Base-by-base conservation (phyloP, 2,888 invertebrate genomes). In the Ophioninae sp. region DNA sequence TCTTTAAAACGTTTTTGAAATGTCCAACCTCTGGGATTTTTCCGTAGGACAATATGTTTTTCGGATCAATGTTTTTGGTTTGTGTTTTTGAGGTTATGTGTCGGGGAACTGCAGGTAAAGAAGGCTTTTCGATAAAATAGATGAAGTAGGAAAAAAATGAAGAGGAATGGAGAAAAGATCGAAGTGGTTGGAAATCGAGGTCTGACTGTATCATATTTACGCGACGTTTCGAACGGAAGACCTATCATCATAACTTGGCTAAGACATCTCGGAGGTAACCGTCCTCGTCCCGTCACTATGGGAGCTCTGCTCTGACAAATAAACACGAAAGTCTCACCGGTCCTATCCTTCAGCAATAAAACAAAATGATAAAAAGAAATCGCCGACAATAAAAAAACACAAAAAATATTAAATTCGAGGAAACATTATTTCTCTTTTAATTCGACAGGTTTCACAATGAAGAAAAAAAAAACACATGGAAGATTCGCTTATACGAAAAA, bases 201-300 rank as follows among this genome's bases (percentile, higher is more conserved):
- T 30, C 30, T 3, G 2, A 30, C 30, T 30, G 30, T 30, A 21
- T 23, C 61, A 30, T 37, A 72, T 61, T 61, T 23, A 41, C 39
- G 57, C 78, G 62, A 68, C 50, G 64, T 23, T n/a, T 69, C 82
- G 69, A 77, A 10, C 39, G 68, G 13, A 57, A 75, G 81, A 65
- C 65, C 57, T 13, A 81, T 65, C 70, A 37, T 72, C 76, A n/a
- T 72, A 56, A 72, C 21, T 23, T n/a, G 69, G 75, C 75, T 72
- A 23, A 44, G 72, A 76, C 79, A 83, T 72, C 75, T 79, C 76
- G 72, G 57, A 76, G 79, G 76, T 76, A 75, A 41, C 76, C 72
- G 41, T 39, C 74, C 64, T 50, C 70, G 57, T n/a, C 70, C 8
- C 79, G 67, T 79, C 75, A 56, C 75, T 65, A 69, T 74, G 50